Conservation (phyloP, 2,888 invertebrate species). For the Heteromurus nitidus region DNA sequence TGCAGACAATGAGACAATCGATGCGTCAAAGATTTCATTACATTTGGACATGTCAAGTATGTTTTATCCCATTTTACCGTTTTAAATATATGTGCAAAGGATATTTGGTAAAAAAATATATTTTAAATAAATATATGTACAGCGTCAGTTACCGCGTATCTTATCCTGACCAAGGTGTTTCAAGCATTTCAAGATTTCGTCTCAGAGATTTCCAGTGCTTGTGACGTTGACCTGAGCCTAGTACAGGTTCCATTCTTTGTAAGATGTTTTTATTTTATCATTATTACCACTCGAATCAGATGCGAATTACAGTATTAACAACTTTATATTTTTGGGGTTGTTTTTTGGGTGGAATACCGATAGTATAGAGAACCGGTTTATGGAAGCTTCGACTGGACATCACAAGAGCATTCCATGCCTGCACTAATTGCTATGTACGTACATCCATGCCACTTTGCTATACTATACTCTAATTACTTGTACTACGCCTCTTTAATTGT, state of each 20-base stretch:
- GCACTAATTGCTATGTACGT: slow-evolving; percentile 34
- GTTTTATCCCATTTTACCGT: too few species aligned
- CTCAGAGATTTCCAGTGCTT: background rate
- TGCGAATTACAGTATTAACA: too few species aligned
- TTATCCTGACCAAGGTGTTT: slow-evolving; percentile 1
- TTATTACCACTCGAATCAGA: background rate
- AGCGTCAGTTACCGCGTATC: slow-evolving; percentile 29
- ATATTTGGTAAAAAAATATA: background rate
- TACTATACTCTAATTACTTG: background rate
- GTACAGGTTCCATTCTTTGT: slow-evolving; percentile 30
- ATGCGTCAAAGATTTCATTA: slow-evolving; percentile 9
- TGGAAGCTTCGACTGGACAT: background rate
- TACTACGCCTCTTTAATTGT: background rate
- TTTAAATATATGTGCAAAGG: too few species aligned
- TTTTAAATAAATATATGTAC: background rate
- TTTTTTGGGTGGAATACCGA: background rate
- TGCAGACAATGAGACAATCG: slow-evolving; percentile 20
- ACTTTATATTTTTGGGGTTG: background rate
- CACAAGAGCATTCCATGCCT: slow-evolving; percentile 33
- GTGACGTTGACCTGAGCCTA: slow-evolving; percentile 22
- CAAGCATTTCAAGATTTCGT: slow-evolving; percentile 25
- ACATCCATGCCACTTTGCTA: background rate
- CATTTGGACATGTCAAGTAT: slow-evolving; percentile 40
- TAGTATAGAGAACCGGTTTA: slow-evolving; percentile 48
- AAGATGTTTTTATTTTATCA: background rate